Evolutionary conservation across 2,888 invertebrate genomes (phyloP).

Genomic region (Clitarchus hookeri): DNA sequence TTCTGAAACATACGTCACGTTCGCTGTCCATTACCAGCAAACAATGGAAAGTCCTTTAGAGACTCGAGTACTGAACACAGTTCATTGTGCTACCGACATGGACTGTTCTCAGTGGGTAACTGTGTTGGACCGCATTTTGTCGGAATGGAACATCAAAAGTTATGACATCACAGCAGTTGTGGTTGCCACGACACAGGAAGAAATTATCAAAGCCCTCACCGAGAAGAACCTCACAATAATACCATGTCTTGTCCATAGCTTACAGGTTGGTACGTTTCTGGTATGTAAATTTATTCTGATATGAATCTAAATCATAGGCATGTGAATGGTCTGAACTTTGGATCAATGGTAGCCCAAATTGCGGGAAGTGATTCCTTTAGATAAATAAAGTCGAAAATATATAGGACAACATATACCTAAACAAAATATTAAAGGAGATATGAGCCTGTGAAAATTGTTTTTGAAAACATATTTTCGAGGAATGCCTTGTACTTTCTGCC

Average conservation of each 20-base stretch:
- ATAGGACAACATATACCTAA: too few relatives aligned
- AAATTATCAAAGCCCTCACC: conserved; percentile 51
- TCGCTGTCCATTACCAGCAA: conserved; percentile 54
- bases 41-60: conserved; percentile 51
- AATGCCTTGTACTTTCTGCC: too few relatives aligned
- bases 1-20: conserved; percentile 53
- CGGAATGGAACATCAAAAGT: conserved; percentile 54
- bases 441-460: too few relatives aligned
- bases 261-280: conserved; percentile 49
- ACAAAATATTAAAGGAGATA: too few relatives aligned
- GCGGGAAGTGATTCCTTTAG: too few relatives aligned
- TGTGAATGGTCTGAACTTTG: too few relatives aligned
- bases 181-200: conserved; percentile 51
- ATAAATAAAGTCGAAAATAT: too few relatives aligned
- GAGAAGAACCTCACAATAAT: conserved; percentile 53
- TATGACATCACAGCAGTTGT: conserved; percentile 56
- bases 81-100: conserved; percentile 54
- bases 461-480: too few relatives aligned
- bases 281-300: neutral
- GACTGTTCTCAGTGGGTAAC: conserved; percentile 52
- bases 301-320: too few relatives aligned
- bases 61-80: conserved; percentile 54
- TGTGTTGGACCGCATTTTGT: conserved; percentile 52
- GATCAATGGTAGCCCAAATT: too few relatives aligned
- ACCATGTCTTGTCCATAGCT: conserved; percentile 55